These are phyloP conservation scores for Parazoanthus darwini DNA, from an alignment of 92 coral and sea anemone species.

Conservation along the genomic window DNA sequence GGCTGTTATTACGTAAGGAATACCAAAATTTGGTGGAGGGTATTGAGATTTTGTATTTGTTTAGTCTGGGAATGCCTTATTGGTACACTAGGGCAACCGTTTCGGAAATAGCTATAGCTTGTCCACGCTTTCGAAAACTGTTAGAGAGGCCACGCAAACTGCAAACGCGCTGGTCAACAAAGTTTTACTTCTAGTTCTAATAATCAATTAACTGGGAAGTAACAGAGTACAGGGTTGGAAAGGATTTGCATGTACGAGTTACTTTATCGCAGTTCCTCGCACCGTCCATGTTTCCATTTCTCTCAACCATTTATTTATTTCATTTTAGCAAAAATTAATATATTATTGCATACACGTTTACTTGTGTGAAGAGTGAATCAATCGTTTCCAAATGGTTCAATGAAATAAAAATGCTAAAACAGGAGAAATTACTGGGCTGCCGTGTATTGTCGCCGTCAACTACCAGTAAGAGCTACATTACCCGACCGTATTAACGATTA, in stretches of 20 bases:
- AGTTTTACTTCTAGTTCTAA: neutral
- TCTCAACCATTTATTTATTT: slow-evolving; percentile 34
- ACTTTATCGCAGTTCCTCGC: neutral
- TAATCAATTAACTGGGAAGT: neutral
- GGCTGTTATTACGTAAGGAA: neutral
- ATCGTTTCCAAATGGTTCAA: slow-evolving; percentile 11
- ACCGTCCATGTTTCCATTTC: neutral
- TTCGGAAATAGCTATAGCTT: neutral
- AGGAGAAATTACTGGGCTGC: neutral
- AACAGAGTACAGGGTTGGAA: neutral
- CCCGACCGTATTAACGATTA: neutral
- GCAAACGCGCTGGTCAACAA: neutral
- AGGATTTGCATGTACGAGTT: neutral
- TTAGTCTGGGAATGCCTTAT: neutral
- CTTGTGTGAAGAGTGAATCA: neutral
- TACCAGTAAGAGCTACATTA: neutral
- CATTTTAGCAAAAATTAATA: slow-evolving; percentile 20
- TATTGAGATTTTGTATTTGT: too few relatives aligned
- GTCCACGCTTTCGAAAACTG: neutral
- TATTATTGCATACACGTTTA: slow-evolving; percentile 33
- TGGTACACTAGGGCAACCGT: neutral
- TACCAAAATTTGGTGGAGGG: neutral
- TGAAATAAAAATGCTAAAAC: slow-evolving; percentile 1
- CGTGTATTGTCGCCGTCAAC: neutral
- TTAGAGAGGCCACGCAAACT: neutral